Evolutionary conservation across 2,888 invertebrate genomes (phyloP), one percentile per base, ranked within the genome.

Genomic region (Parochlus steinenii): DNA sequence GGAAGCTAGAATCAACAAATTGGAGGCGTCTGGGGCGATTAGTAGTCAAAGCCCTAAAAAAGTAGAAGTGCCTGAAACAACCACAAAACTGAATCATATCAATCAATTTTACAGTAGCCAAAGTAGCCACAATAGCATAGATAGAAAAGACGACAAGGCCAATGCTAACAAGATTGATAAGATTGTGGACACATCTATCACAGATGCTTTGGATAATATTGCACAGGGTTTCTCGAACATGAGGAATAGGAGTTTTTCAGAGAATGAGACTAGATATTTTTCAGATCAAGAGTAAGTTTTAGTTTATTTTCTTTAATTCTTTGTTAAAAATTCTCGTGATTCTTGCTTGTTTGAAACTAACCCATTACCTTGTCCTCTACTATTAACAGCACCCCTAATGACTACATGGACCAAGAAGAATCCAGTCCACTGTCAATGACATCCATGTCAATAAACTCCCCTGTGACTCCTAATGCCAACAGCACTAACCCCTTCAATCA

Each of bases 241-340:
- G 31, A 45, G 53, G 10, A 50, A 49, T 40, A 48, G 53, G 28
- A 53, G 53, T 2, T 47, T 49, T 36, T 54, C 53, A 1, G 52
- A 51, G 39, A 50, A 50, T 2, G 52, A 52, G 43, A 44, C 31
- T n/a, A 24, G 12, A 16, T n/a, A n/a, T n/a, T n/a, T n/a, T n/a
- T n/a, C n/a, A n/a, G n/a, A n/a, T n/a, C n/a, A n/a, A n/a, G n/a
- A n/a, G n/a, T n/a, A n/a, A n/a, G n/a, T n/a, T n/a, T n/a, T n/a
- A n/a, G n/a, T n/a, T n/a, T n/a, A n/a, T n/a, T n/a, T n/a, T n/a
- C n/a, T n/a, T n/a, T n/a, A n/a, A n/a, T n/a, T n/a, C n/a, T n/a
- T n/a, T n/a, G n/a, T n/a, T n/a, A n/a, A n/a, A n/a, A n/a, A n/a
- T n/a, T n/a, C n/a, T n/a, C n/a, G n/a, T n/a, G n/a, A n/a, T n/a